These are phyloP conservation scores for Elymnias hypermnestra DNA, from an alignment of 1,140 invertebrate genomes.

Conservation along the genomic window DNA sequence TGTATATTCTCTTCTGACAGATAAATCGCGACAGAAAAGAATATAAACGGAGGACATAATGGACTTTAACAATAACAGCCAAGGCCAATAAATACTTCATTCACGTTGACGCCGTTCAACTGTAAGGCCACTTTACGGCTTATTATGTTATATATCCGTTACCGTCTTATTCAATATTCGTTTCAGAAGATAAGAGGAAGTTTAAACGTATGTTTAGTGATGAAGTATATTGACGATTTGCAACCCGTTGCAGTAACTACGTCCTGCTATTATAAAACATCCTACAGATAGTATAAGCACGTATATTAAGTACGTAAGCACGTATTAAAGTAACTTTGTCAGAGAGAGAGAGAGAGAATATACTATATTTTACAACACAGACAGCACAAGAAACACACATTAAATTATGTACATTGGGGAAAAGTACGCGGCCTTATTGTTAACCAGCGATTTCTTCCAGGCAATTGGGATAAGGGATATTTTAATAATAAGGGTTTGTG, in stretches of 20 bases:
- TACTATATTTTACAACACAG: no score
- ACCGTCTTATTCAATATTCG: constrained; percentile 5
- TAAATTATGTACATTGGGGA: no score
- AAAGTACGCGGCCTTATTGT: no score
- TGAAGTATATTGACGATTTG: constrained; percentile 19
- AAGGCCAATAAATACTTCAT: constrained; percentile 9
- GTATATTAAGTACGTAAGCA: background rate
- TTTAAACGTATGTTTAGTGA: constrained; percentile 24
- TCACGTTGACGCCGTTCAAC: constrained; percentile 7
- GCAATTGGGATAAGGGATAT: no score
- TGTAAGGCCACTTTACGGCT: background rate
- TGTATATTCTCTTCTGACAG: no score
- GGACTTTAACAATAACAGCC: constrained; percentile 5
- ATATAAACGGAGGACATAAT: background rate
- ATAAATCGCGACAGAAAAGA: no score
- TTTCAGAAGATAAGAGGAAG: constrained; percentile 23
- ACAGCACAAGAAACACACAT: no score
- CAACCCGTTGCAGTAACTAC: constrained; percentile 25
- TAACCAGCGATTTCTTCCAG: no score
- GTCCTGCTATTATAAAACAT: constrained; percentile 34
- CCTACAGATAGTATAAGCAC: no score
- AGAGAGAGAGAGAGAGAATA: no score
- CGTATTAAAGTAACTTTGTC: background rate
- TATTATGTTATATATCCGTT: constrained; percentile 13
- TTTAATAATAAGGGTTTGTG: no score